Conservation (phyloP, 1,140 invertebrate genomes). For the Lordiphosa mommai region DNA sequence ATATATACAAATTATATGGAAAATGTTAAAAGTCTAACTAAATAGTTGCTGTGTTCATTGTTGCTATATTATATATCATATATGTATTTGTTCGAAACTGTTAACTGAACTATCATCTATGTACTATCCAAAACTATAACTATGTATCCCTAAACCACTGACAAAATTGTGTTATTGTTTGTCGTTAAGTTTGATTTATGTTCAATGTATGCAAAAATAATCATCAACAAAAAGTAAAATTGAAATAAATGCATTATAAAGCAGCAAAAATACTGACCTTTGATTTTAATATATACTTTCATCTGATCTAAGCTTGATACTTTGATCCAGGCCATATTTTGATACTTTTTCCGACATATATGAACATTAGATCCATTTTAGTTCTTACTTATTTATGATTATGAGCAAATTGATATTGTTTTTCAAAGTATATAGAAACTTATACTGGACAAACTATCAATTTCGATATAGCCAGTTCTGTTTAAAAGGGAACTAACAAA, state of each 20-base stretch:
- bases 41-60: constrained; percentile 77
- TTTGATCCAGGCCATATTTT: no score
- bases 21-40: constrained; percentile 52
- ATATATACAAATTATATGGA: constrained; percentile 40
- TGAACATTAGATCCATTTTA: no score
- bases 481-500: no score
- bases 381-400: no score
- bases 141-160: constrained; percentile 15
- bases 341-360: no score
- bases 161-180: constrained; percentile 31
- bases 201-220: constrained; percentile 55
- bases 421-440: no score
- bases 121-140: constrained; percentile 14
- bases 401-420: no score
- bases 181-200: constrained; percentile 52
- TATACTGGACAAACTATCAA: no score
- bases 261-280: constrained; percentile 40
- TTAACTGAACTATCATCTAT: constrained; percentile 36
- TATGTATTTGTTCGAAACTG: constrained; percentile 45
- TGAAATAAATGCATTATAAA: constrained; percentile 57
- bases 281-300: no score
- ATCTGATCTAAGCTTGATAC: no score
- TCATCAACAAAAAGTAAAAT: constrained; percentile 40
- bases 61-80: constrained; percentile 59
- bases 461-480: no score